phyloP scores from a whole-genome alignment of 2,888 invertebrate species.

The Drosophila demipolita region DNA sequence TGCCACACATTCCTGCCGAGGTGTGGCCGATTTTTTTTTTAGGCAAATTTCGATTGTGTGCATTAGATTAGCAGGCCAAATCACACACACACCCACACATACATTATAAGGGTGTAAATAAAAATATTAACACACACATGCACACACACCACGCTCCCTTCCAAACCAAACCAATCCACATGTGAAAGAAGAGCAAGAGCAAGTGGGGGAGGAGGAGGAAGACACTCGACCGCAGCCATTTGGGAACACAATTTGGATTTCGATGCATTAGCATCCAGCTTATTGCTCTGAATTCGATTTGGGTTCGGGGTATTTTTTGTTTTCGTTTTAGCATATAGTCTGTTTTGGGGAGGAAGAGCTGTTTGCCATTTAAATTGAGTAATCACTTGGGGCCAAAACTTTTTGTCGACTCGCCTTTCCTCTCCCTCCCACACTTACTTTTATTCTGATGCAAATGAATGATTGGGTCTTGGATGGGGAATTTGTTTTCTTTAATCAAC shows the following conservation, averaged over 20 bases:
- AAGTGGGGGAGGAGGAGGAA: conserved; percentile 3
- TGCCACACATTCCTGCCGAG: conserved; percentile 36
- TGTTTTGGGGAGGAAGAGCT: conserved; percentile 18
- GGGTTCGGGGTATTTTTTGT: conserved; percentile 22
- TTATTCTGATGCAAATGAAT: conserved; percentile 58
- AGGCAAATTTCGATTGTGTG: conserved; percentile 73
- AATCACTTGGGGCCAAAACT: conserved; percentile 77
- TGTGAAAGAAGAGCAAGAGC: not conserved
- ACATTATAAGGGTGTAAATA: conserved; percentile 80
- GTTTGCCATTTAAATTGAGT: conserved; percentile 78
- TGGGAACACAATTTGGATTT: conserved; percentile 50
- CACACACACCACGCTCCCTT: conserved; percentile 17
- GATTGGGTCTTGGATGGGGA: conserved; percentile 29
- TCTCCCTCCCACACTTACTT: conserved; percentile 5
- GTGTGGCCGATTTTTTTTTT: conserved; percentile 65
- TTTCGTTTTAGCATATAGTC: conserved; percentile 31
- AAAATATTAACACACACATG: conserved; percentile 74
- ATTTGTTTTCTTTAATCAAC: not conserved
- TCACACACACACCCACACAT: conserved; percentile 42
- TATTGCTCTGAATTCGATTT: conserved; percentile 61
- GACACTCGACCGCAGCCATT: conserved; percentile 54
- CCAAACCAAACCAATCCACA: conserved; percentile 35
- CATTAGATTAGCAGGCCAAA: conserved; percentile 62
- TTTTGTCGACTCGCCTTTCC: conserved; percentile 5
- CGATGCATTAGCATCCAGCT: conserved; percentile 70